Conservation (phyloP, 2,113 vertebrate species). For the Ursus arctos region DNA sequence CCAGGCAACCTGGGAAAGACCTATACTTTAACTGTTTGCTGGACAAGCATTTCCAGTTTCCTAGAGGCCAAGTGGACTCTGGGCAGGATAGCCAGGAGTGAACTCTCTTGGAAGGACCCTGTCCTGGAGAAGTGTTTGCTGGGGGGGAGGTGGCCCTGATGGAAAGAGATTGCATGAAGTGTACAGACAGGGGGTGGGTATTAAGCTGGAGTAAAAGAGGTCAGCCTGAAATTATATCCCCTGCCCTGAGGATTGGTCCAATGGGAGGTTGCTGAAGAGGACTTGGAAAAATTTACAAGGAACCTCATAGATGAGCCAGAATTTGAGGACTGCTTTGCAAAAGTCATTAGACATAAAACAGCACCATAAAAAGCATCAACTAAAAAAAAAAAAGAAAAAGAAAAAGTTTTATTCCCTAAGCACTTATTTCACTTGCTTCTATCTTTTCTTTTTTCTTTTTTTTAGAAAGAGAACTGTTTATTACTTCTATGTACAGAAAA, state of each 20-base stretch:
- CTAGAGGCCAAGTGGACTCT: background rate
- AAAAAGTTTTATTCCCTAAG: background rate
- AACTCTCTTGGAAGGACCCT: background rate
- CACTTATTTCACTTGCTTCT: background rate
- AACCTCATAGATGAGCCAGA: background rate
- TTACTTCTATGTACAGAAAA: no score
- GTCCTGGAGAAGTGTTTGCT: background rate
- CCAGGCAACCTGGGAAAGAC: background rate
- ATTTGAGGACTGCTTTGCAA: background rate
- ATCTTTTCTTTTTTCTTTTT: no score
- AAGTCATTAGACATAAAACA: background rate
- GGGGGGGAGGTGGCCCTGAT: background rate
- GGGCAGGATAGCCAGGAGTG: background rate
- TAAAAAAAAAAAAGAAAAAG: constrained; percentile 26
- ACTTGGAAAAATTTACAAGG: background rate
- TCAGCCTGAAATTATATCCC: background rate
- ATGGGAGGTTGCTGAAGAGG: background rate
- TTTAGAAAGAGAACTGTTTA: no score
- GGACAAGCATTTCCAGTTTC: background rate
- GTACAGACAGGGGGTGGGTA: no score
- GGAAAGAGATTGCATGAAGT: background rate
- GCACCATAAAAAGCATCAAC: background rate
- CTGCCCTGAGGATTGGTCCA: background rate
- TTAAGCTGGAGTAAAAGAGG: background rate
- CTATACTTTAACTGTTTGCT: background rate